phyloP scores from a whole-genome alignment of 2,888 invertebrate species.

The Cecidostiba fungosa region DNA sequence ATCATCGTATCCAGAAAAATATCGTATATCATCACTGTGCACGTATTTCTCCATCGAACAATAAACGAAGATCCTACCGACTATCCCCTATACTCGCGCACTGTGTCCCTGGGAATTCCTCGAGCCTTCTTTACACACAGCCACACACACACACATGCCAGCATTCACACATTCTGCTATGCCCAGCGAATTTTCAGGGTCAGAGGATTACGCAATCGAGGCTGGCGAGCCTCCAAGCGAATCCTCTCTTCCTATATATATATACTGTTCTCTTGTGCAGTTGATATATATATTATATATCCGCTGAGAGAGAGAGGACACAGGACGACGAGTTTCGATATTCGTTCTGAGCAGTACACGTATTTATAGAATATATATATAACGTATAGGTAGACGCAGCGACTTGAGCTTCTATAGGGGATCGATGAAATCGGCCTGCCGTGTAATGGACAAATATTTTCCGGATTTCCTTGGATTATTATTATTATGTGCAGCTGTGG shows the following conservation, averaged over 20 bases:
- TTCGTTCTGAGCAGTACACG: not conserved
- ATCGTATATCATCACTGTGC: not conserved
- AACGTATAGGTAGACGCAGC: not conserved
- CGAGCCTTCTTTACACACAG: not conserved
- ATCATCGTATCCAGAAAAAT: not conserved
- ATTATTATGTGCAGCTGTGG: no score
- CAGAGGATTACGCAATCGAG: constrained; percentile 35
- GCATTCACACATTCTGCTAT: not conserved
- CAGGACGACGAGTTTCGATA: not conserved
- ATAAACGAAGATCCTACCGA: not conserved
- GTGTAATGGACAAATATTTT: not conserved
- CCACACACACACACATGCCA: not conserved
- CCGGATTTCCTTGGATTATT: not conserved
- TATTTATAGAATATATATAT: not conserved
- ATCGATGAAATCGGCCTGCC: constrained; percentile 8
- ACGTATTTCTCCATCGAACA: not conserved
- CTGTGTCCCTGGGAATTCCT: not conserved
- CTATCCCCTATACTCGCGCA: not conserved
- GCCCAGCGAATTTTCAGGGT: constrained; percentile 30
- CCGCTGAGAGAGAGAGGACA: not conserved
- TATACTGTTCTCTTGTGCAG: not conserved
- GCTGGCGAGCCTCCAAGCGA: constrained; percentile 50
- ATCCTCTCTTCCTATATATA: constrained; percentile 2
- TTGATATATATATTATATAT: not conserved
- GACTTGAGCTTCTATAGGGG: constrained; percentile 29